Percentiles rank a stretch among this genome's conserved stretches.
Conservation (phyloP, 2,888 invertebrate genomes). For the Rhagophthalmus giganteus region DNA sequence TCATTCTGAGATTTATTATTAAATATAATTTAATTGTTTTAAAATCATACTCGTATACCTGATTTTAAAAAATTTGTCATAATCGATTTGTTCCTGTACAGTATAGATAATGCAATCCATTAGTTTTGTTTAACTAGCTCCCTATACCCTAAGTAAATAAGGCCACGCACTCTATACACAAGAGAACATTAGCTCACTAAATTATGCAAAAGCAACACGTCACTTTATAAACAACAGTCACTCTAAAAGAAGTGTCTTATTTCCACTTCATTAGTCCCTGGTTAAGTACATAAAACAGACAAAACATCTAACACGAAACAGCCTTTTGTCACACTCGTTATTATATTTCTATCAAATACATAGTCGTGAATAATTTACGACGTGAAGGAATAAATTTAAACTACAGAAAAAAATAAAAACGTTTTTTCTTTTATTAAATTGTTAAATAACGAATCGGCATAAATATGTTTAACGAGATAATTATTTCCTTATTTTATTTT, state of each 20-base stretch:
- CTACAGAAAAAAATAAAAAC: too few species aligned
- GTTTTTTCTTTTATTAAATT: too few species aligned
- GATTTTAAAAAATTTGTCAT: too few species aligned
- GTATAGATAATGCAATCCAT: conserved; percentile 25
- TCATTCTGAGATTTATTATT: too few species aligned
- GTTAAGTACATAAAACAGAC: too few species aligned
- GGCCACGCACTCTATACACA: conserved; percentile 23
- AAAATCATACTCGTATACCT: too few species aligned
- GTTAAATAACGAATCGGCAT: too few species aligned
- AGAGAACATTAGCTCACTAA: conserved; percentile 17
- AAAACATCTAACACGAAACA: too few species aligned
- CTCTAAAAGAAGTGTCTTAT: conserved; percentile 12
- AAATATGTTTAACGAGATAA: not conserved
- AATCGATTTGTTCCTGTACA: conserved; percentile 7
- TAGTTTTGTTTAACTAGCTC: conserved; percentile 32
- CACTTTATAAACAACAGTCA: conserved; percentile 15
- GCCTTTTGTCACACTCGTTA: not conserved
- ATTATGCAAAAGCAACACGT: conserved; percentile 23
- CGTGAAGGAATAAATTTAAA: too few species aligned
- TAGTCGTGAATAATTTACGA: too few species aligned
- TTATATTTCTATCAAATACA: too few species aligned
- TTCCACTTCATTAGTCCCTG: conserved; percentile 12
- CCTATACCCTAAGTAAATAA: conserved; percentile 26
- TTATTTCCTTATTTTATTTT: conserved; percentile 5
- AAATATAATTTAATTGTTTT: too few species aligned